Evolutionary conservation across 2,113 vertebrate genomes (phyloP), one percentile per base, ranked within the genome.

Genomic region (Tangachromis dhanisi): DNA sequence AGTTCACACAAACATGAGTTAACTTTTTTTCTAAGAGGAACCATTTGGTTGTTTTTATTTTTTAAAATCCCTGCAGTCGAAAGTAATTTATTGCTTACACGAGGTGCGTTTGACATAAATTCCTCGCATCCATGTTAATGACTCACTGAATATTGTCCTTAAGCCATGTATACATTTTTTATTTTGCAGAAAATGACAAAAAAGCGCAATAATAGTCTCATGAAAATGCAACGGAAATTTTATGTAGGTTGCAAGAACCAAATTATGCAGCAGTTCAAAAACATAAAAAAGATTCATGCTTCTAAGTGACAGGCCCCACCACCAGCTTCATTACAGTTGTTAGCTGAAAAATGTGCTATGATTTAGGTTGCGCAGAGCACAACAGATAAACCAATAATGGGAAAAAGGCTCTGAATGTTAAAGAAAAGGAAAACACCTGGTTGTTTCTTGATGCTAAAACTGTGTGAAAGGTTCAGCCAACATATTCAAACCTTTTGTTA

Each of bases 241-340:
- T 31, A 26, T 78, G 35, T 21, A 79, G 24, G 76, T 31, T 47
- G 51, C 83, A 63, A 73, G 21, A 49, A 80, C 51, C 5, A 63
- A 55, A 85, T 73, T 38, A 47, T 80, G 83, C 51, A 63, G 10
- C 17, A 80, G 49, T 45, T 89, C 11, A 73, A 40, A 87, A 71
- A 61, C 57, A 71, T 80, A 54, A 87, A 83, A 81, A 17, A 24
- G 59, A 86, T 63, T 73, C 12, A 73, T 73, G 51, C 63, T 81
- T 86, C 47, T 33, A 33, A 51, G 38, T 4, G 9, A 73, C 16
- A 63, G 21, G 29, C 80, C 55, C 38, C 13, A 81, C 26, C 4
- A 19, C 61, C 24, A 66, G 82, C 87, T 81, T 82, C 40, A 79
- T 84, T 63, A 80, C 51, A 83, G 76, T 9, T 5, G 7, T 79